phyloP scores from a whole-genome alignment of 2,113 vertebrate genomes.

The Dunckerocampus dactyliophorus region DNA sequence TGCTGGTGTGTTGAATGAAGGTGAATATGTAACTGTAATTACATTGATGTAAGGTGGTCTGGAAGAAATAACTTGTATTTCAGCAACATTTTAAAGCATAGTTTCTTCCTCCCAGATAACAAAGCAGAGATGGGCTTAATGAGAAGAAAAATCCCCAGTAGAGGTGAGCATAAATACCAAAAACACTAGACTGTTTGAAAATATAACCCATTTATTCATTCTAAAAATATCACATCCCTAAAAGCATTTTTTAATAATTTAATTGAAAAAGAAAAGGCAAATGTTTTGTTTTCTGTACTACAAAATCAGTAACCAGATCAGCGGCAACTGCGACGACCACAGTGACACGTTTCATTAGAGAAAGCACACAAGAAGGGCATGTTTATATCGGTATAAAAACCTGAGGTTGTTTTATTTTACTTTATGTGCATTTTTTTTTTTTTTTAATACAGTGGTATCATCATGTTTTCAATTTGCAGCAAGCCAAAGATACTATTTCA shows the following conservation, averaged over 20 bases:
- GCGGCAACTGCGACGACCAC: slow-evolving; percentile 38
- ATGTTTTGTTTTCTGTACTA: slow-evolving; percentile 16
- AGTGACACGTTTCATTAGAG: slow-evolving; percentile 23
- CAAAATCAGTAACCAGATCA: slow-evolving; percentile 50
- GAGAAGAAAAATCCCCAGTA: slow-evolving; percentile 61
- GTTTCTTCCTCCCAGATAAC: slow-evolving; percentile 49
- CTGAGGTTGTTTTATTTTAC: slow-evolving; percentile 52
- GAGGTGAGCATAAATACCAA: slow-evolving; percentile 45
- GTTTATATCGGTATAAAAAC: slow-evolving; percentile 53
- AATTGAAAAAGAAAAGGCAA: slow-evolving; percentile 14
- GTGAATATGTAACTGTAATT: background rate
- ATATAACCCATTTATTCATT: slow-evolving; percentile 55
- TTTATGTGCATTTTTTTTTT: slow-evolving; percentile 39
- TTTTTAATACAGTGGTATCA: slow-evolving; percentile 33
- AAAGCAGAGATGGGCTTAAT: slow-evolving; percentile 71
- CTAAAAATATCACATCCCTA: slow-evolving; percentile 43
- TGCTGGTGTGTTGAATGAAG: background rate
- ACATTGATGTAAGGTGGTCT: background rate
- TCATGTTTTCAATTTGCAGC: slow-evolving; percentile 10
- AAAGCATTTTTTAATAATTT: slow-evolving; percentile 30
- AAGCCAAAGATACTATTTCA: slow-evolving; percentile 28
- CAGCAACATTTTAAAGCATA: background rate
- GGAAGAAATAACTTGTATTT: background rate
- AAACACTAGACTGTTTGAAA: slow-evolving; percentile 16
- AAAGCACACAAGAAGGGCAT: slow-evolving; percentile 58